Percentiles rank a stretch among this genome's conserved stretches.
phyloP scores from a whole-genome alignment of 2,113 vertebrate species.

The Oceanites oceanicus region DNA sequence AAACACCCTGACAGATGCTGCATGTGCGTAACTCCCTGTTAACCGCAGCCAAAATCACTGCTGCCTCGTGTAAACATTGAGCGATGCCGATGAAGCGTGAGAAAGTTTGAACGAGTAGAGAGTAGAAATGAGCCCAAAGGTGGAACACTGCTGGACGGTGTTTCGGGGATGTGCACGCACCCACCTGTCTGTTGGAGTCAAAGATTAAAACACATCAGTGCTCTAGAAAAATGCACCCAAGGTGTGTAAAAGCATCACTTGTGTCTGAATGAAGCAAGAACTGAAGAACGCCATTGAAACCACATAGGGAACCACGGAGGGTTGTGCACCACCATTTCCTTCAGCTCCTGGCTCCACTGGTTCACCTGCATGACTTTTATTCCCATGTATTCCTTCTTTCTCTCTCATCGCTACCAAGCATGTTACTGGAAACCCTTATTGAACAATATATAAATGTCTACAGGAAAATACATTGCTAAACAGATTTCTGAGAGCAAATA shows the following conservation, averaged over 20 bases:
- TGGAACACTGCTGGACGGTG: fast-evolving
- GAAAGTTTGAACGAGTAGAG: not conserved
- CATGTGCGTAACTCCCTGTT: not conserved
- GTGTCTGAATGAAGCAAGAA: not conserved
- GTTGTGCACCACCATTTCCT: not conserved
- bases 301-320: fast-evolving
- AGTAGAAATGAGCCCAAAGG: not conserved
- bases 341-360: not conserved
- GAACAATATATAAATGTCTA: not conserved
- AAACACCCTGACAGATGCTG: not conserved
- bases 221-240: not conserved
- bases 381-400: not conserved
- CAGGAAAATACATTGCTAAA: not conserved
- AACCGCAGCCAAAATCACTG: not conserved
- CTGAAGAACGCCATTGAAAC: not conserved
- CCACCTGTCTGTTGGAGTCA: not conserved
- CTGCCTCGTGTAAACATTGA: not conserved
- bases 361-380: not conserved
- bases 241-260: fast-evolving
- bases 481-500: not conserved
- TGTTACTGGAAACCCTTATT: not conserved
- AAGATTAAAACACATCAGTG: not conserved
- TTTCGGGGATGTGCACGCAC: not conserved
- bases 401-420: not conserved
- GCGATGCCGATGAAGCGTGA: not conserved